These are phyloP conservation scores for Coptodon bakossiorum DNA, from an alignment of 2,113 vertebrate species.

Conservation along the genomic window DNA sequence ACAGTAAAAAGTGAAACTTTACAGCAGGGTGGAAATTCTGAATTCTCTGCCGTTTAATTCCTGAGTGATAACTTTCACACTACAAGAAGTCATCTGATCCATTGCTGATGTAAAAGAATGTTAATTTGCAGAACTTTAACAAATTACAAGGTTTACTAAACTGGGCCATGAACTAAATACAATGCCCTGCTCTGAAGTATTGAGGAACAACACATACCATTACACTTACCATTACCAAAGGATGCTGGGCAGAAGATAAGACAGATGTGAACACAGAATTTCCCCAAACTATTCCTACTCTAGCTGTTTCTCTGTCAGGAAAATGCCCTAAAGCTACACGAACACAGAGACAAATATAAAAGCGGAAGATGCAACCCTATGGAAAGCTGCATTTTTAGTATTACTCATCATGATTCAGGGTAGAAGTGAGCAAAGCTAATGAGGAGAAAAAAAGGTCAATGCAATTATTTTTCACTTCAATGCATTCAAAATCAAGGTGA, in stretches of 20 bases:
- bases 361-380: not conserved
- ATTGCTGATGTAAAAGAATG: not conserved
- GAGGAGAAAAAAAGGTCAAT: not conserved
- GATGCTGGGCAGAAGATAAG: not conserved
- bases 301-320: not conserved
- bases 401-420: not conserved
- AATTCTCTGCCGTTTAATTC: not conserved
- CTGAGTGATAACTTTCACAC: not conserved
- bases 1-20: not conserved
- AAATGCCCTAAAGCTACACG: not conserved
- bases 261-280: not conserved
- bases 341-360: slow-evolving; percentile 5
- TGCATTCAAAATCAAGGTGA: not conserved
- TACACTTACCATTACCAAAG: not conserved
- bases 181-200: not conserved
- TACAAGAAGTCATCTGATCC: not conserved
- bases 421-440: not conserved
- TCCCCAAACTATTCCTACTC: not conserved
- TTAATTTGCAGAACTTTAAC: not conserved
- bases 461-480: not conserved
- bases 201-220: not conserved
- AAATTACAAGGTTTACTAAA: not conserved
- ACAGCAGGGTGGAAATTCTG: not conserved
- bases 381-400: not conserved
- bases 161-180: not conserved